Base-by-base conservation (phyloP, 2,888 invertebrate species). In the Ectemnius continuus region DNA sequence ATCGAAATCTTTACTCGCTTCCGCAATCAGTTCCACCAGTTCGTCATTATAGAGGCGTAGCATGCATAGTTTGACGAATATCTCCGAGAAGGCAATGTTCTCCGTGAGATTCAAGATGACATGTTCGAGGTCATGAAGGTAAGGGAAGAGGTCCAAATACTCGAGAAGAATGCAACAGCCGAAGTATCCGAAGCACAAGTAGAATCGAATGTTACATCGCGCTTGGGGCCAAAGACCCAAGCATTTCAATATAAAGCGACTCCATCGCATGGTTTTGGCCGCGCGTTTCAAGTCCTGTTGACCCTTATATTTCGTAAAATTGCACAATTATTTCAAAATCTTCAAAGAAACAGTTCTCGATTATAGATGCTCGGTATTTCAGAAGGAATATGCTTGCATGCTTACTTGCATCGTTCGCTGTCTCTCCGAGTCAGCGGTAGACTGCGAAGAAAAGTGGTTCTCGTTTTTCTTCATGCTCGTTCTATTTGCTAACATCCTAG, bases 51-150 rank as follows among this genome's bases (percentile, higher is more conserved):
- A 79, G 4, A 83, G 60, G 4, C 85, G 77, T 0, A 88, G 58
- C 84, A 85, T 85, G 20, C 86, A 58, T 73, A 88, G 84, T 46
- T 87, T 80, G 1, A 85, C 70, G 16, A 88, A 67, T 20, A 88
- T 86, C 59, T 85, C 83, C 0, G 87, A 82, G 57, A 87, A 88
- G 1, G 82, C 84, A 73, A 86, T 81, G 68, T 87, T 87, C 48
- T 88, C 85, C 1, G 86, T 84, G 26, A 88, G 76, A 67, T 87
- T 88, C 78, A 86, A 81, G 0, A 88, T 76, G 3, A 88, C 85
- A 58, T 84, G 84, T 58, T 88, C 87, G 1, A 88, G 74, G 58
- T 87, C 68, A 5, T 70, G 75, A 11, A 87, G 82, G 36, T 82
- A 84, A 0, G 88, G 56, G 61, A 82, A 83, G 4, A 87, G 67